phyloP scores from a whole-genome alignment of 2,113 vertebrate species.

The Indicator indicator region DNA sequence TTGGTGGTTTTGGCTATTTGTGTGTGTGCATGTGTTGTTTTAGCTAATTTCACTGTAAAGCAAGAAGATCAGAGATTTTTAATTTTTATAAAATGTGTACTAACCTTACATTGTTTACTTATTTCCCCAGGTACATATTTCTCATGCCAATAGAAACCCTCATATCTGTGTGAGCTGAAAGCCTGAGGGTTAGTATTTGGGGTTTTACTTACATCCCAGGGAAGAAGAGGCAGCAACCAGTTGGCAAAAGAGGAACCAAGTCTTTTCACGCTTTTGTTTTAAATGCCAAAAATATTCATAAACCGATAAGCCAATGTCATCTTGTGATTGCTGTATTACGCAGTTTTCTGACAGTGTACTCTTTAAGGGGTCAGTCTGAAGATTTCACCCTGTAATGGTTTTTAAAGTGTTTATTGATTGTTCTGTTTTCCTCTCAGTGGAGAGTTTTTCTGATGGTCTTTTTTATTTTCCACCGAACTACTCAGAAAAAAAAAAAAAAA shows the following conservation, averaged over 20 bases:
- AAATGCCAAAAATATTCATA: neutral
- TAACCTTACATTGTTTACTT: neutral
- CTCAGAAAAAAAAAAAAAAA: neutral
- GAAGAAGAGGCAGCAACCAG: neutral
- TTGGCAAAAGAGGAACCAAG: neutral
- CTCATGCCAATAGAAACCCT: neutral
- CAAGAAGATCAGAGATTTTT: neutral
- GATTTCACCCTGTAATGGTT: neutral
- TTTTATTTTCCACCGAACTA: neutral
- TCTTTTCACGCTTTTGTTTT: neutral
- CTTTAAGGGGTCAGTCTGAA: neutral
- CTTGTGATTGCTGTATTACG: neutral
- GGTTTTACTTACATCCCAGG: neutral
- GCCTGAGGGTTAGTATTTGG: neutral
- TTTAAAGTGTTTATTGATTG: constrained; percentile 17
- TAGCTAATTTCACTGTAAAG: neutral
- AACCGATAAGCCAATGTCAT: neutral
- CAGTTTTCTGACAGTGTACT: neutral
- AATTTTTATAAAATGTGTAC: neutral
- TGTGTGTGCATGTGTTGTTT: neutral
- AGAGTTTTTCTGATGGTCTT: neutral
- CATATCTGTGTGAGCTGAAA: neutral
- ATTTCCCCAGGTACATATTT: neutral
- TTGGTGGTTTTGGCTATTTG: neutral
- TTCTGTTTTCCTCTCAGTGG: neutral